Evolutionary conservation across 2,113 vertebrate species (phyloP).

Genomic region (Donacobius atricapilla): DNA sequence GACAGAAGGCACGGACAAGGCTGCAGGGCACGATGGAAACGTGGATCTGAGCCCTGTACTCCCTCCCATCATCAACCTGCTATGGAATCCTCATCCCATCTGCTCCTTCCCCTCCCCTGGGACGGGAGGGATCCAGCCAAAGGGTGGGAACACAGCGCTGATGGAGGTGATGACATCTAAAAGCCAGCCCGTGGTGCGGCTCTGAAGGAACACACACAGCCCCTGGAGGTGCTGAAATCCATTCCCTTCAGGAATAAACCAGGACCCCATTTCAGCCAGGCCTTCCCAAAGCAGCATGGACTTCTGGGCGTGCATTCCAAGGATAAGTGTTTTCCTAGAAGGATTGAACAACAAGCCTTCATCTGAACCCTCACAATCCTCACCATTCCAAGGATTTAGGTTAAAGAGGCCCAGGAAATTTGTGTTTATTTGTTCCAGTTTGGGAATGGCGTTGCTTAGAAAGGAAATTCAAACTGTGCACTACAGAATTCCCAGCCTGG

Average conservation of each 20-base stretch:
- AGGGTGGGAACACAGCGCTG: neutral
- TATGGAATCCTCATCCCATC: neutral
- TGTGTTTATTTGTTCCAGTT: neutral
- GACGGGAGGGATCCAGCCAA: neutral
- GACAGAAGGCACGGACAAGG: fast-evolving
- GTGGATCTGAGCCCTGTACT: neutral
- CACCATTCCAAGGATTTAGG: neutral
- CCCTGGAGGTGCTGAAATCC: neutral
- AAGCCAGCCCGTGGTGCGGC: neutral
- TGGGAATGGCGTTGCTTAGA: fast-evolving
- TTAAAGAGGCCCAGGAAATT: neutral
- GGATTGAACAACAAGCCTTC: fast-evolving
- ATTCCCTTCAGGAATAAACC: neutral
- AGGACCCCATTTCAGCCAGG: neutral
- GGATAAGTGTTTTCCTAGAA: neutral
- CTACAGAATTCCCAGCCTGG: neutral
- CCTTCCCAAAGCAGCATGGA: neutral
- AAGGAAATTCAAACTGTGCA: neutral
- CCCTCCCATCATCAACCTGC: neutral
- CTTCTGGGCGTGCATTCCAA: neutral
- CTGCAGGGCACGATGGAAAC: neutral
- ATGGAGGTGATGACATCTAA: neutral
- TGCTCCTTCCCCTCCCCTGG: neutral
- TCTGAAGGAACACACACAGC: neutral
- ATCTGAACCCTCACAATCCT: neutral